Evolutionary conservation across 2,113 vertebrate species (phyloP).

Genomic region (Urocynchramus pylzowi): DNA sequence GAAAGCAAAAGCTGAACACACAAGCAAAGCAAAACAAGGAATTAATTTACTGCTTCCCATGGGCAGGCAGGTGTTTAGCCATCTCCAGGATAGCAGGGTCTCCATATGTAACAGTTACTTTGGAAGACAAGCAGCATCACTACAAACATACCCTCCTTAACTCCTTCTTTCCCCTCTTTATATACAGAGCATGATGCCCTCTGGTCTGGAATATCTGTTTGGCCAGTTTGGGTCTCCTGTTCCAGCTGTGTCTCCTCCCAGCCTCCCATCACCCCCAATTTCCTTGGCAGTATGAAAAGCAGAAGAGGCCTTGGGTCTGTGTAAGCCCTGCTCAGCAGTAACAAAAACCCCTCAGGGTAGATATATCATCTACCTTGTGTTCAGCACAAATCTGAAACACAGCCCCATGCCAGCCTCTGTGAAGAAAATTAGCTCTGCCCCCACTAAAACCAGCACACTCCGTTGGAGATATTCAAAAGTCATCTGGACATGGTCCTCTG

Average conservation of each 20-base stretch:
- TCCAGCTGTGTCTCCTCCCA: not conserved
- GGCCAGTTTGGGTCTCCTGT: not conserved
- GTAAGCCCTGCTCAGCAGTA: not conserved
- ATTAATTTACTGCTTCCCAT: not conserved
- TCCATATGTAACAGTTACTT: not conserved
- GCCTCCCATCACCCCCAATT: fast-evolving
- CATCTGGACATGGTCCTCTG: not conserved
- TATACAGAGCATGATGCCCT: not conserved
- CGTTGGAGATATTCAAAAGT: not conserved
- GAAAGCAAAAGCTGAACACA: not conserved
- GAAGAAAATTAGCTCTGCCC: not conserved
- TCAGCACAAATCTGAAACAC: not conserved
- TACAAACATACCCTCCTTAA: not conserved
- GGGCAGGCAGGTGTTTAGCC: not conserved
- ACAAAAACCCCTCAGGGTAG: not conserved
- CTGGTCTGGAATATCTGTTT: not conserved
- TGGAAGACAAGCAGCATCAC: not conserved
- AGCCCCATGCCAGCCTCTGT: not conserved
- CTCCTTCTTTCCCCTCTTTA: not conserved
- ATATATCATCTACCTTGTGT: not conserved
- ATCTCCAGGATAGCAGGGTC: not conserved
- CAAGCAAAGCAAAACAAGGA: not conserved
- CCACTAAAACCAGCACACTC: not conserved
- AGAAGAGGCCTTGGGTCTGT: not conserved
- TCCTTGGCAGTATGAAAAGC: not conserved